These are phyloP conservation scores for Lepidotrigona ventralis DNA, from an alignment of 1,140 invertebrate genomes.

Conservation along the genomic window DNA sequence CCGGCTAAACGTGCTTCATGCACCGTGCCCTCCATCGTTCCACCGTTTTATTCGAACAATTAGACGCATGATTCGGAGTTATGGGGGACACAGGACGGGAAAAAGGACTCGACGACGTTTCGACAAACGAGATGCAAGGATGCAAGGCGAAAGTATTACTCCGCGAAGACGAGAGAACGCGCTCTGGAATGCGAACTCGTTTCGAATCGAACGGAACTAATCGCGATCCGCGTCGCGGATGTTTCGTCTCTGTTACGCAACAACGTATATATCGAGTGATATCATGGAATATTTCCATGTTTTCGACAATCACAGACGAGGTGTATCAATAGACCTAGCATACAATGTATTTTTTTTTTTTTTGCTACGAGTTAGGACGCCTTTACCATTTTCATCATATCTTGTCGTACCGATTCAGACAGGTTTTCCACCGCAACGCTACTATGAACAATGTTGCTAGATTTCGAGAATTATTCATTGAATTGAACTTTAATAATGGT, in stretches of 20 bases:
- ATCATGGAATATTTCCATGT: too few relatives aligned
- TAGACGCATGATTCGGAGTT: constrained; percentile 69
- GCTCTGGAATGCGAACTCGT: neutral
- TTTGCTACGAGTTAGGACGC: too few relatives aligned
- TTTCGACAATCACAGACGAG: too few relatives aligned
- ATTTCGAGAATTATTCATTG: too few relatives aligned
- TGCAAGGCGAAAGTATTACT: neutral
- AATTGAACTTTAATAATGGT: too few relatives aligned
- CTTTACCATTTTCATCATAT: too few relatives aligned
- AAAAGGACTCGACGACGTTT: constrained; percentile 7
- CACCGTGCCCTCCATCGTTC: constrained; percentile 69
- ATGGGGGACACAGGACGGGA: neutral
- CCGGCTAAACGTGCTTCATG: constrained; percentile 70
- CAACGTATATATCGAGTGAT: neutral
- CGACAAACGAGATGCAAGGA: too few relatives aligned
- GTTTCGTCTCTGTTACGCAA: neutral
- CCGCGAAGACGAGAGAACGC: neutral
- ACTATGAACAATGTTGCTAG: too few relatives aligned
- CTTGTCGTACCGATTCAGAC: too few relatives aligned
- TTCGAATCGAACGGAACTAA: neutral
- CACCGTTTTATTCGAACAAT: constrained; percentile 73
- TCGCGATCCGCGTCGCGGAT: neutral
- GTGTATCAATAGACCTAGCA: too few relatives aligned
- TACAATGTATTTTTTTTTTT: too few relatives aligned
- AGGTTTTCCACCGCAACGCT: too few relatives aligned